phyloP scores from a whole-genome alignment of 2,888 invertebrate genomes.

The Mimas tiliae region DNA sequence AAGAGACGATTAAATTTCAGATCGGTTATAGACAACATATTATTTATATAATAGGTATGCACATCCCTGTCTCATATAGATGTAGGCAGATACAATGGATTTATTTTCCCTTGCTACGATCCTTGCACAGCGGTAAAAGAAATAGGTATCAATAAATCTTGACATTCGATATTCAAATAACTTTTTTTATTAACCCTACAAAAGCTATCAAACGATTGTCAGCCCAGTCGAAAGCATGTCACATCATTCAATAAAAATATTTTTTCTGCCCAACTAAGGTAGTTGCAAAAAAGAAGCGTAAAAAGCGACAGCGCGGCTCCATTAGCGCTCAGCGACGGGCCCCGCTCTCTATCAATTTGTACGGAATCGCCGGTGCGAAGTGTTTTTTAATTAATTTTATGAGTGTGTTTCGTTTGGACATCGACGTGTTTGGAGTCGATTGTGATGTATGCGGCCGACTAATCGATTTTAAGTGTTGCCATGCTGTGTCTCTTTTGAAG shows the following conservation, averaged over 20 bases:
- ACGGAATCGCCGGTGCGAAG: constrained; percentile 79
- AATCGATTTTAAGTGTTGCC: neutral
- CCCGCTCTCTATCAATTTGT: constrained; percentile 81
- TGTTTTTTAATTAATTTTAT: constrained; percentile 85
- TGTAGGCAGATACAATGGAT: no score
- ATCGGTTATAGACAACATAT: no score
- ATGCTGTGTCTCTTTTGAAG: neutral
- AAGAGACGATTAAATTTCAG: no score
- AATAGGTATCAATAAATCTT: neutral
- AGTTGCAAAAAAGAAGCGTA: constrained; percentile 55
- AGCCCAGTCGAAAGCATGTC: constrained; percentile 4
- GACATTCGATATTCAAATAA: neutral
- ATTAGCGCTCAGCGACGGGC: constrained; percentile 74
- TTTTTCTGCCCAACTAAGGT: constrained; percentile 47
- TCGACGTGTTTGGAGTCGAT: constrained; percentile 51
- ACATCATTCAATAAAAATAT: constrained; percentile 17
- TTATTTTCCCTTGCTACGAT: no score
- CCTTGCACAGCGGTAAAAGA: no score
- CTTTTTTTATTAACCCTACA: neutral
- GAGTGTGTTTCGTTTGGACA: constrained; percentile 65
- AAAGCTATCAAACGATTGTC: constrained; percentile 2
- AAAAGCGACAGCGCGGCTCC: constrained; percentile 67
- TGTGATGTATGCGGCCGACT: constrained; percentile 16
- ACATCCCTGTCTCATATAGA: no score
- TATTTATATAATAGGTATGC: no score